Conservation (phyloP, 1,140 invertebrate species). For the Riptortus pedestris region DNA sequence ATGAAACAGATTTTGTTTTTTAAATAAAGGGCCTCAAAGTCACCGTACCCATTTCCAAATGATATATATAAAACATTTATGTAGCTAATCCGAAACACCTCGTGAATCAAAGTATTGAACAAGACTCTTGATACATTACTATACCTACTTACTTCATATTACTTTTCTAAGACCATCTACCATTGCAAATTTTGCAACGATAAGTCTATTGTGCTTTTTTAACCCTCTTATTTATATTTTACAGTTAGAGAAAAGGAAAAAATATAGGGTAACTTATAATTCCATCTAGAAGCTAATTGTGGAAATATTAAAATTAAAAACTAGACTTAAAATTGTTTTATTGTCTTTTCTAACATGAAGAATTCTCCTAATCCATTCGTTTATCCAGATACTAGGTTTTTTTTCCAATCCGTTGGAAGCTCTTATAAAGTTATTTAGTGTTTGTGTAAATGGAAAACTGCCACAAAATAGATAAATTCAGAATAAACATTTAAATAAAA, state of each 20-base stretch:
- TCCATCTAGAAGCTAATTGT: neutral
- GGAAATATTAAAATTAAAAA: constrained; percentile 14
- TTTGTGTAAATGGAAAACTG: neutral
- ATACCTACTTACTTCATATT: neutral
- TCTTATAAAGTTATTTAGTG: neutral
- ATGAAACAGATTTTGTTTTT: neutral
- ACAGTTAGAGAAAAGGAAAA: neutral
- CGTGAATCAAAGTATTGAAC: constrained; percentile 2
- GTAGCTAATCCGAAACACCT: neutral
- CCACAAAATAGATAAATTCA: neutral
- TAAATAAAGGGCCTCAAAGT: neutral
- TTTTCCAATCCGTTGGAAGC: constrained; percentile 9
- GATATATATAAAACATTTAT: neutral
- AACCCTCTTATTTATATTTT: constrained; percentile 3
- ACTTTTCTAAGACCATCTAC: neutral
- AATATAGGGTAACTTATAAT: constrained; percentile 1
- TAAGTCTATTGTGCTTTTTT: constrained; percentile 6
- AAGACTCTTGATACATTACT: neutral
- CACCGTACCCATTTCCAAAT: neutral
- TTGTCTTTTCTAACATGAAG: constrained; percentile 14
- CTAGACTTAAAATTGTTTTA: constrained; percentile 12
- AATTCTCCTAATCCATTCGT: constrained; percentile 6
- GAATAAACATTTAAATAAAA: neutral
- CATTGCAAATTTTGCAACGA: constrained; percentile 8
- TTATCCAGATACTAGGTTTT: constrained; percentile 3